A percentile compares a stretch with the other conserved stretches of the same genome.
Evolutionary conservation across 2,888 invertebrate species (phyloP).

Genomic region (Melanostoma mellinum): DNA sequence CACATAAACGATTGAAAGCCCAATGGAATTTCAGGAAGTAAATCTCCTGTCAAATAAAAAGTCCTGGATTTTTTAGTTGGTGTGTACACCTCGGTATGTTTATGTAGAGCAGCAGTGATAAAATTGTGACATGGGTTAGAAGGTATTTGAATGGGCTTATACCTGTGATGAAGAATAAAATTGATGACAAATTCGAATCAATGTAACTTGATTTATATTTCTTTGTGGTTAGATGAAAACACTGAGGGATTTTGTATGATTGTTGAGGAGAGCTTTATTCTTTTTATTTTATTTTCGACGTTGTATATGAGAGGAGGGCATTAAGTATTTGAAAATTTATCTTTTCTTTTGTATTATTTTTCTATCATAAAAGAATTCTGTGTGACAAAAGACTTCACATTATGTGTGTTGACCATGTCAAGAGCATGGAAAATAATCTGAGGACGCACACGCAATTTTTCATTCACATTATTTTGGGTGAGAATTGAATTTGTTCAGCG

Average conservation of each 20-base stretch:
- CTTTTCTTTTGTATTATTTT: no score
- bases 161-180: slow-evolving; percentile 13
- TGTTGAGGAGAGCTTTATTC: no score
- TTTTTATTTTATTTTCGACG: no score
- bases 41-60: slow-evolving; percentile 29
- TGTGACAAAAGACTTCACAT: no score
- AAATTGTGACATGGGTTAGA: slow-evolving; percentile 5
- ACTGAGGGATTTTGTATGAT: background rate
- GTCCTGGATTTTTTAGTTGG: background rate
- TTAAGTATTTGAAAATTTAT: no score
- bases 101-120: slow-evolving; percentile 8
- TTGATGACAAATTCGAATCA: slow-evolving; percentile 29
- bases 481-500: no score
- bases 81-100: background rate
- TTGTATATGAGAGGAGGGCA: no score
- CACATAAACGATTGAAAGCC: slow-evolving; percentile 58
- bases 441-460: no score
- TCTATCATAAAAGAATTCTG: no score
- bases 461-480: no score
- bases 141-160: background rate
- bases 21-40: slow-evolving; percentile 39
- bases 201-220: slow-evolving; percentile 35
- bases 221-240: slow-evolving; percentile 14
- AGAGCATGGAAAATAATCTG: no score
- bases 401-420: no score